phyloP scores from a whole-genome alignment of 2,113 vertebrate species.

The Gorsachius goisagi region DNA sequence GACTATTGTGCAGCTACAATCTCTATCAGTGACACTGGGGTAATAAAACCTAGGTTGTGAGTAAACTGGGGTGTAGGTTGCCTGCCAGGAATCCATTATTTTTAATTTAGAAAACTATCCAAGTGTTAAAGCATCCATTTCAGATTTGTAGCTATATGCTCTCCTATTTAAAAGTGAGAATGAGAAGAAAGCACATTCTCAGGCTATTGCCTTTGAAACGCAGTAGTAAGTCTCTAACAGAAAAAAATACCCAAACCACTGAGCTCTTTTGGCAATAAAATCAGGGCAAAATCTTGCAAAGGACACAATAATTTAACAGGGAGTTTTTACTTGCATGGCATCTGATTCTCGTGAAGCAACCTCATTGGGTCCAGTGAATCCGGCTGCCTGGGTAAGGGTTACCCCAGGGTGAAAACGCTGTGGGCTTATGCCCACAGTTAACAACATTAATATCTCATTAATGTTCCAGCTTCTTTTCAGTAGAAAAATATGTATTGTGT shows the following conservation, averaged over 20 bases:
- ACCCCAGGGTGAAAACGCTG: not conserved
- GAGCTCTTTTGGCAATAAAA: not conserved
- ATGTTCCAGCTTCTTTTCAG: not conserved
- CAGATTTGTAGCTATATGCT: not conserved
- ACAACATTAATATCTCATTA: not conserved
- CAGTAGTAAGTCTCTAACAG: not conserved
- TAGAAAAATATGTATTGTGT: not conserved
- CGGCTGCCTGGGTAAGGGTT: not conserved
- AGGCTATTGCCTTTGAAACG: not conserved
- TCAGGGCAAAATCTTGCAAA: not conserved
- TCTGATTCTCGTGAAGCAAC: not conserved
- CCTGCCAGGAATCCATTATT: not conserved
- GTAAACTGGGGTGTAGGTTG: not conserved
- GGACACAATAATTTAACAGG: not conserved
- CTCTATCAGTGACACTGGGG: not conserved
- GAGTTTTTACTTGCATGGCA: not conserved
- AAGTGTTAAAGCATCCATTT: not conserved
- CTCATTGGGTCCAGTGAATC: not conserved
- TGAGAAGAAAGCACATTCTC: not conserved
- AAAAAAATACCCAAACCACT: not conserved
- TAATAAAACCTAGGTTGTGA: not conserved
- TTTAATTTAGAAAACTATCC: conserved; percentile 2
- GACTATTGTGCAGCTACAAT: not conserved
- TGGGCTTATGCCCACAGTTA: not conserved
- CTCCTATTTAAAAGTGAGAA: not conserved